Evolutionary conservation across 2,113 vertebrate genomes (phyloP).

Genomic region (Channa argus): DNA sequence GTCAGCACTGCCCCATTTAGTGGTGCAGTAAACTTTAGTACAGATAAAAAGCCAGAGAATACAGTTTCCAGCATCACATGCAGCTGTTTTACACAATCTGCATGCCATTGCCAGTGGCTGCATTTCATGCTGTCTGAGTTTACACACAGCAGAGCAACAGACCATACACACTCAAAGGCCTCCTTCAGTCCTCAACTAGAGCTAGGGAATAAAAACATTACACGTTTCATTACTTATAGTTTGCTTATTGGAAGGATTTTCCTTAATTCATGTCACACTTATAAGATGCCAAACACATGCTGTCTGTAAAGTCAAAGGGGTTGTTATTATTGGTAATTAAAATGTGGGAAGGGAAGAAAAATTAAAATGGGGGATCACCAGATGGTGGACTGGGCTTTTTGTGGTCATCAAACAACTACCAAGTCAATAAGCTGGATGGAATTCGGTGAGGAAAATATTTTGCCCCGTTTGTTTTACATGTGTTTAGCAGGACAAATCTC

Average conservation of each 20-base stretch:
- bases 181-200: neutral
- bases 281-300: neutral
- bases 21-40: neutral
- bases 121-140: neutral
- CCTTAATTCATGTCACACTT: neutral
- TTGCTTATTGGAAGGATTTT: neutral
- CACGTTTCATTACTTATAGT: neutral
- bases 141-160: constrained; percentile 11
- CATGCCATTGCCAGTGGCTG: neutral
- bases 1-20: neutral
- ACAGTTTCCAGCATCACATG: neutral
- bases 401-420: too few relatives aligned
- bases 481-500: neutral
- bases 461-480: too few relatives aligned
- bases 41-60: neutral
- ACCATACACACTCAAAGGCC: constrained; percentile 2
- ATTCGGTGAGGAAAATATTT: too few relatives aligned
- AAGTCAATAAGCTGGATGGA: too few relatives aligned
- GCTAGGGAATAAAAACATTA: too few relatives aligned
- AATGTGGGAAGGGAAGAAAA: neutral
- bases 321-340: too few relatives aligned
- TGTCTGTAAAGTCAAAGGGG: neutral
- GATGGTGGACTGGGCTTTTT: too few relatives aligned
- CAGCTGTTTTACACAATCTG: constrained; percentile 26
- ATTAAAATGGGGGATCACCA: neutral